Conservation (phyloP, 1,140 invertebrate genomes). For the Drosophila sp. region DNA sequence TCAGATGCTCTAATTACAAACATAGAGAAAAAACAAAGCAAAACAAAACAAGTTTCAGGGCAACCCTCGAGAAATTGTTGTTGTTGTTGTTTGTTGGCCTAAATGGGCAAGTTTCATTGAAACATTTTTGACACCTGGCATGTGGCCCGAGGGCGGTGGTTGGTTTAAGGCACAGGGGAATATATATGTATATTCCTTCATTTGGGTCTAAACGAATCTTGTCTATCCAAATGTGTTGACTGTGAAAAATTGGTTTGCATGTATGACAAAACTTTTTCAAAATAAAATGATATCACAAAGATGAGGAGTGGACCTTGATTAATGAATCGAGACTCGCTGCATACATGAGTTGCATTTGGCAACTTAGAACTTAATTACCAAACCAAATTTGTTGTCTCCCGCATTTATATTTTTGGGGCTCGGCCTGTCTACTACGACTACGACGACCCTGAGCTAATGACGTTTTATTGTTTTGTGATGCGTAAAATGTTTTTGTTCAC, state of each 20-base stretch:
- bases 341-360: slow-evolving; percentile 52
- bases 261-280: slow-evolving; percentile 72
- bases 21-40: slow-evolving; percentile 47
- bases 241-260: slow-evolving; percentile 69
- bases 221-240: slow-evolving; percentile 57
- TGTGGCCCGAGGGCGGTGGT: slow-evolving; percentile 35
- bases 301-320: slow-evolving; percentile 59
- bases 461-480: slow-evolving; percentile 73
- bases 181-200: slow-evolving; percentile 23
- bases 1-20: slow-evolving; percentile 66
- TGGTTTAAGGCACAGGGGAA: slow-evolving; percentile 45
- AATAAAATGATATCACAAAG: slow-evolving; percentile 3
- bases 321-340: slow-evolving; percentile 43
- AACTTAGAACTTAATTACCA: slow-evolving; percentile 77
- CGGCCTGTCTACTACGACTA: slow-evolving; percentile 11
- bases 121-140: slow-evolving; percentile 72
- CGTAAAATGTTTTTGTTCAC: slow-evolving; percentile 60
- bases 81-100: neutral
- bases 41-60: slow-evolving; percentile 22
- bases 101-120: slow-evolving; percentile 44
- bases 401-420: slow-evolving; percentile 67
- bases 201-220: slow-evolving; percentile 20
- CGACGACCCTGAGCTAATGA: slow-evolving; percentile 64
- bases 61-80: slow-evolving; percentile 29
- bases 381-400: slow-evolving; percentile 62